These are phyloP conservation scores for Catharus ustulatus DNA, from an alignment of 2,797 vertebrate genomes.

Conservation along the genomic window DNA sequence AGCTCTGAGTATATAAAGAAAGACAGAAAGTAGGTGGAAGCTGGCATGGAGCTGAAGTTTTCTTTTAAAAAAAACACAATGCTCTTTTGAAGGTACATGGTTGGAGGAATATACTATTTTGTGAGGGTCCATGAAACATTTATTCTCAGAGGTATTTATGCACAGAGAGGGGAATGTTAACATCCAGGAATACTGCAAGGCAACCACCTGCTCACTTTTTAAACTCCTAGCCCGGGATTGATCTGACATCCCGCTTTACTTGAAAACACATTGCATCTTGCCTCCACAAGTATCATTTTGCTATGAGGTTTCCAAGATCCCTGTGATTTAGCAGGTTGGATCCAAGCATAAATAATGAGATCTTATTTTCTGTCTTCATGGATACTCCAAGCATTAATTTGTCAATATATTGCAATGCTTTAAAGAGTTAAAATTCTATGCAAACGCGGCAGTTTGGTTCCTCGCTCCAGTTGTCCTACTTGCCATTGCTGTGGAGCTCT, in stretches of 20 bases:
- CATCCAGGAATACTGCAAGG: background rate
- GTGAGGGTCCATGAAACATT: background rate
- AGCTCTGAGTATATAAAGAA: background rate
- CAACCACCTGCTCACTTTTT: background rate
- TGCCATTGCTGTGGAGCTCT: background rate
- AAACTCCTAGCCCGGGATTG: background rate
- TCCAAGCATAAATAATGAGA: background rate
- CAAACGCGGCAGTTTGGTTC: background rate
- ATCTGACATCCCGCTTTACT: background rate
- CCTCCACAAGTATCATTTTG: background rate
- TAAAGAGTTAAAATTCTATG: background rate
- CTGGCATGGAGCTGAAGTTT: background rate
- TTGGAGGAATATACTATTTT: background rate
- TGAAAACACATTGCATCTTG: background rate
- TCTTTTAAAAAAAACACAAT: background rate
- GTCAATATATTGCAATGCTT: background rate
- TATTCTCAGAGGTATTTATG: background rate
- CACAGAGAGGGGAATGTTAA: background rate
- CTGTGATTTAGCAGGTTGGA: background rate
- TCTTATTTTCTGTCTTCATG: background rate
- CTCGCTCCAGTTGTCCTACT: background rate
- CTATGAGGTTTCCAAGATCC: background rate
- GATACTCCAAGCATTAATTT: background rate
- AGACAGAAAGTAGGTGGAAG: background rate
- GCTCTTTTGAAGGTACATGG: background rate